These are phyloP conservation scores for Ligdia adustata DNA, from an alignment of 2,888 invertebrate genomes.

Conservation along the genomic window DNA sequence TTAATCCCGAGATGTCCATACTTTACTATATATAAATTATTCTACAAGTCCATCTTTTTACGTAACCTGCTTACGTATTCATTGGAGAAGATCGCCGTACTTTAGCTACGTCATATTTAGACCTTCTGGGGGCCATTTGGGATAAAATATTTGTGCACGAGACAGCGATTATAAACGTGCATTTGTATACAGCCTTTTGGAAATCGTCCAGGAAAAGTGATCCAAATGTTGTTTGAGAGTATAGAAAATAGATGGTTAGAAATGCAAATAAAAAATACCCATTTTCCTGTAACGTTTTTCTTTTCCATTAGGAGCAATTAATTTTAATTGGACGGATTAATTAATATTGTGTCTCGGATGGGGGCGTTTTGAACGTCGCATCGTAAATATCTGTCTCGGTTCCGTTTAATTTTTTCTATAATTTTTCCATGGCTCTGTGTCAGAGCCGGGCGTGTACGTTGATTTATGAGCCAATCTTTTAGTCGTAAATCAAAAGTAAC, in stretches of 20 bases:
- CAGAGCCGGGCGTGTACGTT: conserved; percentile 46
- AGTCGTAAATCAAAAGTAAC: conserved; percentile 74
- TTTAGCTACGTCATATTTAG: conserved; percentile 11
- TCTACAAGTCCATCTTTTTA: too few relatives aligned
- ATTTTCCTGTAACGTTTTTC: conserved; percentile 12
- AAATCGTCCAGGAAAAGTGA: conserved; percentile 37
- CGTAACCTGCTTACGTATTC: conserved; percentile 24
- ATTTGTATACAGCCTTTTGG: conserved; percentile 44
- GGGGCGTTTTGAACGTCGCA: conserved; percentile 40
- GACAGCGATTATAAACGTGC: conserved; percentile 42
- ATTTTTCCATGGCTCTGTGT: conserved; percentile 55
- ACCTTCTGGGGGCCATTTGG: conserved; percentile 13
- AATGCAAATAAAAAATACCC: conserved; percentile 15
- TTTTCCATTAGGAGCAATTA: conserved; percentile 39
- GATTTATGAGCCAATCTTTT: conserved; percentile 78
- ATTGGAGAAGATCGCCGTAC: conserved; percentile 15
- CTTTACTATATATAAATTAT: too few relatives aligned
- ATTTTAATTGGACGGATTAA: conserved; percentile 59
- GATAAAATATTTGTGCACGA: conserved; percentile 33
- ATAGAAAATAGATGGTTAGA: conserved; percentile 33
- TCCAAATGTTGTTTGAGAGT: conserved; percentile 38
- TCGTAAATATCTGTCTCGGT: conserved; percentile 55
- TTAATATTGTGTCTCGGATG: conserved; percentile 52
- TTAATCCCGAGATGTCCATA: too few relatives aligned
- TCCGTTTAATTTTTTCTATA: conserved; percentile 54